Conservation (phyloP, 2,797 vertebrate genomes). For the Aselliscus stoliczkanus region DNA sequence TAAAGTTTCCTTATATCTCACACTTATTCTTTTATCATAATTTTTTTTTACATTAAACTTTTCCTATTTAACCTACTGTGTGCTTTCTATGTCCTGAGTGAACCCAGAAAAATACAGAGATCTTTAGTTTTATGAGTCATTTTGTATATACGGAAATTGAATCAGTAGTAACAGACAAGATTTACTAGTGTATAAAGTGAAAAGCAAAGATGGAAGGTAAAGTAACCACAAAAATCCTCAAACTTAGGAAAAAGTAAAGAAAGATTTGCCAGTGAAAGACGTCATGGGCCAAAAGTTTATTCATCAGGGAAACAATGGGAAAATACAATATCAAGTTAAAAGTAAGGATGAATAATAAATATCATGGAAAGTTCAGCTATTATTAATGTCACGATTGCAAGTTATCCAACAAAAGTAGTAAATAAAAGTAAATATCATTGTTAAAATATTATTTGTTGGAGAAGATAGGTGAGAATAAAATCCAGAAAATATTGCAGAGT, state of each 20-base stretch:
- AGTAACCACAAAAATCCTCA: neutral
- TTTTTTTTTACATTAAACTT: neutral
- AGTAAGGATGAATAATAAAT: neutral
- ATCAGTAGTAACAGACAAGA: neutral
- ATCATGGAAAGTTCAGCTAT: neutral
- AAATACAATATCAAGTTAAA: neutral
- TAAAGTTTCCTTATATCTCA: neutral
- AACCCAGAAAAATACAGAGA: neutral
- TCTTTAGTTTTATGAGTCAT: neutral
- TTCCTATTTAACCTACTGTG: neutral
- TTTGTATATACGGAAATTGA: neutral
- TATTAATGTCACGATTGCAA: neutral
- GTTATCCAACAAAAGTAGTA: neutral
- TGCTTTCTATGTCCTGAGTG: neutral
- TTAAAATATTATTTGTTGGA: neutral
- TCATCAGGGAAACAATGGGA: neutral
- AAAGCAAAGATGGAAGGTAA: neutral
- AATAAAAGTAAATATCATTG: neutral
- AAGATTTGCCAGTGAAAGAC: neutral
- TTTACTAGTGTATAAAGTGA: neutral
- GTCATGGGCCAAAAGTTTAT: accelerated
- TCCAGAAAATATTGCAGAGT: neutral
- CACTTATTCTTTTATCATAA: neutral
- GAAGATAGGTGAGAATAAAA: neutral
- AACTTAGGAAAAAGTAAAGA: neutral